Percentiles rank a stretch among this genome's conserved stretches.
Conservation (phyloP, 2,113 vertebrate species). For the Chloropsis hardwickii region DNA sequence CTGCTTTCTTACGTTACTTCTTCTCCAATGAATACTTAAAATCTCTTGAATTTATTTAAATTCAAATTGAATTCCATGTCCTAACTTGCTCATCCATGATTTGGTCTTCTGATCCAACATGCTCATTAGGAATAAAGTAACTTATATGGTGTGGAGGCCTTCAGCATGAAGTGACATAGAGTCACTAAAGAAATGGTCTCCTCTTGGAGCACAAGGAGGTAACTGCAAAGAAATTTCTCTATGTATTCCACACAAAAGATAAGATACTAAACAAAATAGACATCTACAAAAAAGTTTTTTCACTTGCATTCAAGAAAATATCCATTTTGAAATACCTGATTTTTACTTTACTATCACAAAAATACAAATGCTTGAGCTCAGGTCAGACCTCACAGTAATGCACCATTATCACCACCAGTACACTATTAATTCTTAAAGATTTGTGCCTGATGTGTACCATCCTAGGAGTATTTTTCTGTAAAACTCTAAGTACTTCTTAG, state of each 20-base stretch:
- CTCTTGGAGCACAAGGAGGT: neutral
- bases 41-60: neutral
- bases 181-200: neutral
- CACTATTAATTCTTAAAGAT: neutral
- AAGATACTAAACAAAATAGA: neutral
- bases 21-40: neutral
- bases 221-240: neutral
- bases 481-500: neutral
- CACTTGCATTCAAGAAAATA: neutral
- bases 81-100: neutral
- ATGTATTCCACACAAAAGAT: neutral
- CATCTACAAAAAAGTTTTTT: neutral
- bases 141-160: neutral
- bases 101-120: neutral
- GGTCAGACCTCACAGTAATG: neutral
- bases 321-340: neutral
- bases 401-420: neutral
- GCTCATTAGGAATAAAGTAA: neutral
- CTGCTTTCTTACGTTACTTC: neutral
- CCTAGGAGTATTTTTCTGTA: neutral
- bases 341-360: accelerated
- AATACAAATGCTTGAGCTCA: neutral
- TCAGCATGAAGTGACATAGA: neutral
- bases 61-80: neutral
- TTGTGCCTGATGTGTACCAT: neutral